Percentiles rank a stretch among this genome's conserved stretches.
phyloP scores from a whole-genome alignment of 2,113 vertebrate species.

The Hyperopisus bebe region DNA sequence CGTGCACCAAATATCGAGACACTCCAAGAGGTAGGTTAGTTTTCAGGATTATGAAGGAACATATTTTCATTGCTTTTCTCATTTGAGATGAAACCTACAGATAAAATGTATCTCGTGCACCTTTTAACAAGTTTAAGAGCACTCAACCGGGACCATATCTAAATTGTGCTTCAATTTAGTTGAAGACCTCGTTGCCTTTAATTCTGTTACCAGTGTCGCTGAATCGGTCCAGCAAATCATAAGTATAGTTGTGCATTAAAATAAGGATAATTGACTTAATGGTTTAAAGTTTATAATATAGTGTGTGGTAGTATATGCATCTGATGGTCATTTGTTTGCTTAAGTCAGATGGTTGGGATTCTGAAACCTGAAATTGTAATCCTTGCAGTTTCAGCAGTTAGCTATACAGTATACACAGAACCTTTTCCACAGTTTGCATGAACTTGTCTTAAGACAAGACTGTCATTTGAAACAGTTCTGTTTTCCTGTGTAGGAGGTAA shows the following conservation, averaged over 20 bases:
- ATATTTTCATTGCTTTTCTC: not conserved
- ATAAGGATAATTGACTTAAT: not conserved
- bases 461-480: not conserved
- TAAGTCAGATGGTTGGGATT: not conserved
- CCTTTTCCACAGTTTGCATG: not conserved
- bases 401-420: not conserved
- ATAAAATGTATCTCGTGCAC: not conserved
- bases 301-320: not conserved
- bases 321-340: not conserved
- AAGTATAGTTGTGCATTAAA: not conserved
- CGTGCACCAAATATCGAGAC: not conserved
- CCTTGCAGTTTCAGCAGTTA: not conserved
- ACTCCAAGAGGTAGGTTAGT: not conserved
- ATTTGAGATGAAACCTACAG: not conserved
- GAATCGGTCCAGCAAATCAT: not conserved
- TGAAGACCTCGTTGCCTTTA: not conserved
- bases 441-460: not conserved
- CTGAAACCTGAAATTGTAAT: not conserved
- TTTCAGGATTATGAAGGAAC: not conserved
- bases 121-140: not conserved
- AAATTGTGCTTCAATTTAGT: not conserved
- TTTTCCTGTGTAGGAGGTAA: constrained; percentile 7
- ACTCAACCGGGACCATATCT: not conserved
- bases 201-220: not conserved
- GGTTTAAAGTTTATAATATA: not conserved